A percentile compares a stretch with the other conserved stretches of the same genome.
These are phyloP conservation scores for Kradibia gibbosae DNA, from an alignment of 1,140 invertebrate genomes.

Conservation along the genomic window DNA sequence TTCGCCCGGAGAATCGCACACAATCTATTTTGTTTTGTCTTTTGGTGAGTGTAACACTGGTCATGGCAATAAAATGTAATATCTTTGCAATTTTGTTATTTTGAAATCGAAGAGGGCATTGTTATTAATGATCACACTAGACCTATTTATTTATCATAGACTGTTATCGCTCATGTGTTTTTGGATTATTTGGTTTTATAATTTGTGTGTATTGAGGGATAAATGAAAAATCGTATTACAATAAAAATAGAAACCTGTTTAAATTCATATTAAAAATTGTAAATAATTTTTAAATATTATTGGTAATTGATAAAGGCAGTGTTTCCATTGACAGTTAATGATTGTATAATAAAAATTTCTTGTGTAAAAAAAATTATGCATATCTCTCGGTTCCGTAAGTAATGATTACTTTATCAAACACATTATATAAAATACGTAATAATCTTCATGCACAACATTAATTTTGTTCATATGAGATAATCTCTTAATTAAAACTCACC, in stretches of 20 bases:
- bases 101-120: background rate
- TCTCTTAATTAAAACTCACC: background rate
- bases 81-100: background rate
- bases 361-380: too few relatives aligned
- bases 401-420: too few relatives aligned
- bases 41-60: background rate
- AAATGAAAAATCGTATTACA: background rate
- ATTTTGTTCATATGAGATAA: background rate
- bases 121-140: background rate
- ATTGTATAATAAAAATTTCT: too few relatives aligned
- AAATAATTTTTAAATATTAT: background rate
- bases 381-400: too few relatives aligned
- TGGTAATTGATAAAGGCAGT: background rate
- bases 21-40: background rate
- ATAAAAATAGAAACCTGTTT: background rate
- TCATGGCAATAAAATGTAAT: background rate
- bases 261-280: background rate
- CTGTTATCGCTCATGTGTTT: background rate
- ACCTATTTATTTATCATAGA: background rate
- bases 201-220: background rate
- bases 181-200: background rate
- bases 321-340: too few relatives aligned
- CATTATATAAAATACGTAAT: background rate
- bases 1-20: background rate
- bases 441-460: background rate